Percentiles rank a stretch among this genome's conserved stretches.
Evolutionary conservation across 2,797 vertebrate species (phyloP).

Genomic region (Takifugu ocellatus): DNA sequence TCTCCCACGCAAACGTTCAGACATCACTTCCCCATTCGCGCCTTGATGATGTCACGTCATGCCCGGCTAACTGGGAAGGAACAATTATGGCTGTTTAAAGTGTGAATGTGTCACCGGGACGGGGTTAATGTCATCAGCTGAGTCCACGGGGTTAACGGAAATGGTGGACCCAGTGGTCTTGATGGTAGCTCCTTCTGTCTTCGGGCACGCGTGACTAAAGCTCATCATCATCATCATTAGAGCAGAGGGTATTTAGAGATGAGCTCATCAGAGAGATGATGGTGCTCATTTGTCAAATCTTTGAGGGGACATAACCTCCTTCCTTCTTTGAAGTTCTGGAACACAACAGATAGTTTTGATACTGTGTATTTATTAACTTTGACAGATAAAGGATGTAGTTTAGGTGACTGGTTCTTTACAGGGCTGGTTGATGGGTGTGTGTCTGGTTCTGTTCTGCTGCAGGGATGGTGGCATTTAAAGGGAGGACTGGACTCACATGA

Average conservation of each 20-base stretch:
- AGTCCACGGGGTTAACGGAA: constrained; percentile 66
- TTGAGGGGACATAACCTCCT: constrained; percentile 23
- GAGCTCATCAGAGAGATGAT: constrained; percentile 57
- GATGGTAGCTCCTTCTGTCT: constrained; percentile 37
- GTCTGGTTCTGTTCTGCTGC: constrained; percentile 40
- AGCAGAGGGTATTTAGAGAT: constrained; percentile 35
- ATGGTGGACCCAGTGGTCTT: constrained; percentile 36
- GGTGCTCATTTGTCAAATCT: constrained; percentile 59
- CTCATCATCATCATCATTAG: constrained; percentile 66
- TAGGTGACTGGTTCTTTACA: no score
- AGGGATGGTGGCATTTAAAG: constrained; percentile 28
- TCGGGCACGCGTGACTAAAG: constrained; percentile 56
- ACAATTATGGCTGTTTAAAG: constrained; percentile 53
- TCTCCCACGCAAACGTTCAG: constrained; percentile 25
- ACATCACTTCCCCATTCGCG: constrained; percentile 28
- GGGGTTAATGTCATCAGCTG: constrained; percentile 54
- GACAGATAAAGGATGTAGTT: neutral
- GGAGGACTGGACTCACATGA: constrained; percentile 48
- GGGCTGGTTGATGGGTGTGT: constrained; percentile 18
- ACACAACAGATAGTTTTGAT: neutral
- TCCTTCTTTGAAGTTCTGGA: constrained; percentile 4
- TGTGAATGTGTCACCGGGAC: constrained; percentile 40
- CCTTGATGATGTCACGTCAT: constrained; percentile 36
- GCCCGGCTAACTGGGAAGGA: constrained; percentile 26
- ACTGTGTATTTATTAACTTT: constrained; percentile 1